Base-by-base conservation (phyloP, 2,797 vertebrate genomes). In the Microchirus variegatus region DNA sequence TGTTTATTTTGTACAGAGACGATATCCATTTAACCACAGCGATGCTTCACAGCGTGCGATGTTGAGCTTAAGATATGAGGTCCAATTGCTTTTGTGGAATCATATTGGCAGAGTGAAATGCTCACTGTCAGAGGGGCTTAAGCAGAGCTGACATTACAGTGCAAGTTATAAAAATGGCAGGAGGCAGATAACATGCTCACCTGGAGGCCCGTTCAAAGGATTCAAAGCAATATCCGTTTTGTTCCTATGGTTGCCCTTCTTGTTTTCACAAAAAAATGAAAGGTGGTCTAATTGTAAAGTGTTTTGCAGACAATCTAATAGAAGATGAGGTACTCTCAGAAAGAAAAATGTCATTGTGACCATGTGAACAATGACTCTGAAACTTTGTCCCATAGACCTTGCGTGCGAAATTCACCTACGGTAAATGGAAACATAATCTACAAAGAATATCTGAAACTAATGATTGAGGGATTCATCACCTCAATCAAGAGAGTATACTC, bases 51-150 rank as follows among this genome's bases (percentile, higher is more conserved):
- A 71, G 62, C 38, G 51, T 65, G 43, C 7, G 59, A 49, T 74
- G 74, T 79, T 65, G 80, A 86, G 78, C 74, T 64, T 54, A 63
- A 47, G 51, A 69, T 73, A 70, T 50, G 18, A 63, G 56, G 56
- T 73, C 40, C 64, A 38, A 19, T 54, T 68, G 58, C 49, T 72
- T 75, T 41, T 76, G 77, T 43, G 52, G 56, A 52, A 48, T 55
- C 63, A 59, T 76, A 71, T 58, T 62, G 51, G 46, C 5, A 0
- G 19, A 35, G 17, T 43, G 56, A 68, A 59, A 61, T 52, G 50
- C 53, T 69, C 13, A 48, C 18, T 15, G 17, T 70, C 46, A 52
- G 19, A 22, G 65, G 41, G 26, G 53, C 26, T 52, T 9, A 2
- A 42, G 35, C 36, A 35, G 53, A 57, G 47, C 57, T 53, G 64